Evolutionary conservation across 2,797 vertebrate species (phyloP).

Genomic region (Ctenopoma kingsleyae): DNA sequence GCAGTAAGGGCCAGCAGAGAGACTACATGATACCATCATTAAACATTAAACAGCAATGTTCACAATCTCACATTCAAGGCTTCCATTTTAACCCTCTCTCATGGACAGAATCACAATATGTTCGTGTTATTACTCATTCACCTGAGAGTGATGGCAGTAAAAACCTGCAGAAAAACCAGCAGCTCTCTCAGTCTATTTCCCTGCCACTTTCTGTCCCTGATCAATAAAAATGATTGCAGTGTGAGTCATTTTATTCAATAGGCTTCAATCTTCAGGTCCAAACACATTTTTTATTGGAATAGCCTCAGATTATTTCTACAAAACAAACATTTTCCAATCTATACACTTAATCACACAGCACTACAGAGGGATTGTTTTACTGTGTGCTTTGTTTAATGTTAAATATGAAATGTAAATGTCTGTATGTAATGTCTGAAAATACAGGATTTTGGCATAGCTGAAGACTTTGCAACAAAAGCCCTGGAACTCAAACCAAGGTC

Average conservation of each 20-base stretch:
- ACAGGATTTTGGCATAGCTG: constrained; percentile 97
- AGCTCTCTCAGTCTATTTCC: constrained; percentile 19
- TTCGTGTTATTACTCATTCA: constrained; percentile 66
- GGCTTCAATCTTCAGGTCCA: constrained; percentile 75
- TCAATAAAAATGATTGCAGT: constrained; percentile 90
- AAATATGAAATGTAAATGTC: constrained; percentile 11
- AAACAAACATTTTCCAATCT: constrained; percentile 36
- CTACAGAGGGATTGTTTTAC: constrained; percentile 13
- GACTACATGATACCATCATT: constrained; percentile 70
- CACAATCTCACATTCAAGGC: constrained; percentile 59
- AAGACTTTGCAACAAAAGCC: constrained; percentile 98
- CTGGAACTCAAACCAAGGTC: constrained; percentile 95
- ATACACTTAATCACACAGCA: constrained; percentile 24
- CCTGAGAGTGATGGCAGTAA: constrained; percentile 56
- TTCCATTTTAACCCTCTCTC: constrained; percentile 67
- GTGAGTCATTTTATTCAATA: constrained; percentile 52
- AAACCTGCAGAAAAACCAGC: constrained; percentile 39
- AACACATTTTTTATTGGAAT: constrained; percentile 73
- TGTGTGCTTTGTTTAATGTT: constrained; percentile 11
- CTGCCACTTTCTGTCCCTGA: constrained; percentile 70
- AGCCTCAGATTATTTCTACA: constrained; percentile 23
- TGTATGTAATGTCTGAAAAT: constrained; percentile 46
- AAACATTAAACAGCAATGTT: constrained; percentile 72
- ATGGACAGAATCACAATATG: constrained; percentile 66
- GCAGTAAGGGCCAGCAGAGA: constrained; percentile 50